Percentiles rank a stretch among this genome's conserved stretches.
phyloP scores from a whole-genome alignment of 2,888 invertebrate species.

The Cataglyphis altisquamis region DNA sequence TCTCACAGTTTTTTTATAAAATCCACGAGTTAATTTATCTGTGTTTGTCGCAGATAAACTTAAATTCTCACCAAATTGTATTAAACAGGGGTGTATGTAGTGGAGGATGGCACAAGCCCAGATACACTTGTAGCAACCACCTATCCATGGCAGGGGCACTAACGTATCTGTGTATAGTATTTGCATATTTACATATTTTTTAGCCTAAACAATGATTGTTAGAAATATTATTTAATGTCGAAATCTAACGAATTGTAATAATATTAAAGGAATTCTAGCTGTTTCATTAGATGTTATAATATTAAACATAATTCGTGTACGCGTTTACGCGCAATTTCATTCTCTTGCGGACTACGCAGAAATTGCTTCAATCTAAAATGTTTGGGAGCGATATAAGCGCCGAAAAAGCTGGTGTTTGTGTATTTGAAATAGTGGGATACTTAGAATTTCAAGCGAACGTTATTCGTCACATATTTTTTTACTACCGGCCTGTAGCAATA shows the following conservation, averaged over 20 bases:
- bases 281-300: not conserved
- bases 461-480: slow-evolving; percentile 54
- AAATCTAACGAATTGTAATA: not conserved
- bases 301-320: not conserved
- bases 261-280: not conserved
- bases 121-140: too few species aligned
- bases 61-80: too few species aligned
- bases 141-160: too few species aligned
- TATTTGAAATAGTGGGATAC: slow-evolving; percentile 60
- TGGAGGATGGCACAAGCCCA: not conserved
- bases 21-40: too few species aligned
- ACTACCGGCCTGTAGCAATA: slow-evolving; percentile 57
- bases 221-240: not conserved
- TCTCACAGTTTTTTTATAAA: too few species aligned
- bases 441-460: slow-evolving; percentile 65
- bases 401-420: slow-evolving; percentile 40
- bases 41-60: too few species aligned
- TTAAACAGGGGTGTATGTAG: too few species aligned
- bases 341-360: slow-evolving; percentile 17
- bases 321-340: not conserved
- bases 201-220: too few species aligned
- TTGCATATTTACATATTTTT: too few species aligned
- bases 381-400: slow-evolving; percentile 28
- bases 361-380: slow-evolving; percentile 7
- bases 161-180: too few species aligned